Evolutionary conservation across 2,888 invertebrate genomes (phyloP).

Genomic region (Adineta ricciae): DNA sequence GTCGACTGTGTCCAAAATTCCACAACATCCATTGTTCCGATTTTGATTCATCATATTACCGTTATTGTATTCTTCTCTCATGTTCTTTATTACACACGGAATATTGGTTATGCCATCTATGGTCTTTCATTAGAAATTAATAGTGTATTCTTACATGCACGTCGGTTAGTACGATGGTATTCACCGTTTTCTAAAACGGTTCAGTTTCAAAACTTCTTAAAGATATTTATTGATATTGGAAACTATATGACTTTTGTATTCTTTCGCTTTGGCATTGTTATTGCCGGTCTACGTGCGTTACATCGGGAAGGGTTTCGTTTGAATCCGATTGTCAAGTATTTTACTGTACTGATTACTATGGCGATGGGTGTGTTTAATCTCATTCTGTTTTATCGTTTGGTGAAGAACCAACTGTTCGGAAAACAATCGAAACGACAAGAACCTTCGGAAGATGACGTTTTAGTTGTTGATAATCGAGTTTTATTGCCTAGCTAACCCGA

Average conservation of each 20-base stretch:
- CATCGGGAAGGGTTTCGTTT: neutral
- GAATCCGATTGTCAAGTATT: neutral
- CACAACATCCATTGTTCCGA: neutral
- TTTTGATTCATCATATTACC: neutral
- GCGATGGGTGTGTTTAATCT: neutral
- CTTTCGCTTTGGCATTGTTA: neutral
- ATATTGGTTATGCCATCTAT: conserved; percentile 44
- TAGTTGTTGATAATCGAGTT: neutral
- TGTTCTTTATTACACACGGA: conserved; percentile 35
- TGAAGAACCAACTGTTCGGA: neutral
- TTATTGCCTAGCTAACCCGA: neutral
- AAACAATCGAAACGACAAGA: neutral
- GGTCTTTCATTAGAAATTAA: conserved; percentile 47
- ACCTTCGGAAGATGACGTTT: neutral
- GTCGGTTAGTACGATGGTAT: conserved; percentile 33
- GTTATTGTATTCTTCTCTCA: neutral
- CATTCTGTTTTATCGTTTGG: neutral
- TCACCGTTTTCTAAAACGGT: neutral
- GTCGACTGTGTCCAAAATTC: neutral
- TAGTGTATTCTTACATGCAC: conserved; percentile 47
- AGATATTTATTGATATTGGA: neutral
- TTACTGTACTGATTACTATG: neutral
- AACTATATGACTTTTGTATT: neutral
- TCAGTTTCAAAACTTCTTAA: neutral
- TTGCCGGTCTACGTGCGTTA: neutral